Conservation (phyloP, 2,888 invertebrate species). For the Luperina testacea region DNA sequence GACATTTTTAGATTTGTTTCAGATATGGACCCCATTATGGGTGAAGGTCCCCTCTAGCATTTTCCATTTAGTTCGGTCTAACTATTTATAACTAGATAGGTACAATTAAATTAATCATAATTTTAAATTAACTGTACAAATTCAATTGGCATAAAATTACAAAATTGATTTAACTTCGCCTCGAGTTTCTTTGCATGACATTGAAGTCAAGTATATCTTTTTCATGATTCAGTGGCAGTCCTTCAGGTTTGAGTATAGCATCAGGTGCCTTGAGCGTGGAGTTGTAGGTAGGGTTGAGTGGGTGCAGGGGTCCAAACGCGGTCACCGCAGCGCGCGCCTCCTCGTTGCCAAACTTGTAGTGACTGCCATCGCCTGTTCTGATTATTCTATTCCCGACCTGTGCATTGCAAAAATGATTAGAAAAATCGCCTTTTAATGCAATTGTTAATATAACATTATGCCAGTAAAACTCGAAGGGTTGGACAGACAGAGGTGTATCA, state of each 20-base stretch:
- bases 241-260: conserved; percentile 75
- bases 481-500: background rate
- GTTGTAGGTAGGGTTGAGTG: conserved; percentile 83
- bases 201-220: conserved; percentile 74
- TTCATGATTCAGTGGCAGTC: conserved; percentile 82
- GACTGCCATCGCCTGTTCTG: conserved; percentile 92
- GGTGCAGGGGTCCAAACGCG: conserved; percentile 80
- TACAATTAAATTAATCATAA: background rate
- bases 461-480: background rate
- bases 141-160: conserved; percentile 12
- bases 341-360: conserved; percentile 87
- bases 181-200: conserved; percentile 21
- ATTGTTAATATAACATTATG: background rate
- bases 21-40: too few relatives aligned
- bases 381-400: conserved; percentile 89
- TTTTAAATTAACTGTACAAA: conserved; percentile 22
- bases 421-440: background rate
- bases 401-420: conserved; percentile 23
- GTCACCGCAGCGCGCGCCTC: conserved; percentile 76
- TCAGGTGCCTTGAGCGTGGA: conserved; percentile 75
- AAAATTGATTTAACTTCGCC: conserved; percentile 14
- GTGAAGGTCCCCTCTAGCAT: too few relatives aligned
- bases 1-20: too few relatives aligned
- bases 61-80: too few relatives aligned
- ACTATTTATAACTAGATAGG: background rate